These are phyloP conservation scores for Epinephelus cyanopodus DNA, from an alignment of 2,113 vertebrate species.

Conservation along the genomic window DNA sequence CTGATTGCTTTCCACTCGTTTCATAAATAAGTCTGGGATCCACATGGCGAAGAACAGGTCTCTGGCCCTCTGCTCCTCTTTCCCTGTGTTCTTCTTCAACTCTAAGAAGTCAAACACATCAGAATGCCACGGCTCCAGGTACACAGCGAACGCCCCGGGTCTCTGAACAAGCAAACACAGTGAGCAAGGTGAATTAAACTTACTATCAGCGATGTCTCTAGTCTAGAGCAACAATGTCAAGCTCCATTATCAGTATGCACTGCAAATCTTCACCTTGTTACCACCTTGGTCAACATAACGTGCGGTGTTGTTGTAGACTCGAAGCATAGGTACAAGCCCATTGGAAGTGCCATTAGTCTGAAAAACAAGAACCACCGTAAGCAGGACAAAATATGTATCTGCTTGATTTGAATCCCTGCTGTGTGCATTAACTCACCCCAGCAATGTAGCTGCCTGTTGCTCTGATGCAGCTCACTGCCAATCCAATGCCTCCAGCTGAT, in stretches of 20 bases:
- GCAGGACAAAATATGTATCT: background rate
- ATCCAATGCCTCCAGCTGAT: slow-evolving; percentile 95
- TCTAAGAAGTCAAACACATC: slow-evolving; percentile 98
- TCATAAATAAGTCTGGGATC: slow-evolving; percentile 99
- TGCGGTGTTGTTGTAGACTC: slow-evolving; percentile 98
- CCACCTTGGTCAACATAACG: slow-evolving; percentile 98
- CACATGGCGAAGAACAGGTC: slow-evolving; percentile 97
- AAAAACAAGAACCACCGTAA: slow-evolving; percentile 45
- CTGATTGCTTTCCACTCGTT: slow-evolving; percentile 94
- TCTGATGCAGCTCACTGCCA: slow-evolving; percentile 96
- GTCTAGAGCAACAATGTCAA: background rate
- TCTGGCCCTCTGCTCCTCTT: slow-evolving; percentile 96
- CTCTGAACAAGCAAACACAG: slow-evolving; percentile 80
- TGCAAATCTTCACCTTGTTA: slow-evolving; percentile 90
- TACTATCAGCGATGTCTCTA: background rate
- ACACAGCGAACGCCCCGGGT: slow-evolving; percentile 97
- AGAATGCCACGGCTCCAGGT: slow-evolving; percentile 96
- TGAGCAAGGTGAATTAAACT: background rate
- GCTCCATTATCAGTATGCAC: background rate
- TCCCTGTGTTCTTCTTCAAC: slow-evolving; percentile 97
- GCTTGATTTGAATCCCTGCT: background rate
- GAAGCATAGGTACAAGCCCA: slow-evolving; percentile 95
- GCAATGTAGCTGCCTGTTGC: slow-evolving; percentile 97
- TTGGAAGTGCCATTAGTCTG: slow-evolving; percentile 97
- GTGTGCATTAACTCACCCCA: slow-evolving; percentile 85